phyloP scores from a whole-genome alignment of 2,888 invertebrate genomes.

The Rotaria magnacalcarata region DNA sequence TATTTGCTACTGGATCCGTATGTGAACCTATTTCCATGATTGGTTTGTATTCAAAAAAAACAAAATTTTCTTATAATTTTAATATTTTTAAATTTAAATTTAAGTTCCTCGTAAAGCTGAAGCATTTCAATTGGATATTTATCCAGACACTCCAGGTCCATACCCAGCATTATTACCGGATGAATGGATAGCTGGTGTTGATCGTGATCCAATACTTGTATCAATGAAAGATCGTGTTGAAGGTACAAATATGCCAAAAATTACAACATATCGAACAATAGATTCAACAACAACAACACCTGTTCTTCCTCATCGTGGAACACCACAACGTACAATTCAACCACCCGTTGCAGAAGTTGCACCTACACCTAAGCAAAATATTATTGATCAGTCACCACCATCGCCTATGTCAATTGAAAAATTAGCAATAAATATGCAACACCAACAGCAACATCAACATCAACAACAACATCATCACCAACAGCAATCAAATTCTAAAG shows the following conservation, averaged over 20 bases:
- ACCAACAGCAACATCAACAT: neutral
- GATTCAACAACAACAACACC: neutral
- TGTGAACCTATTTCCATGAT: conserved; percentile 85
- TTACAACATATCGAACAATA: conserved; percentile 40
- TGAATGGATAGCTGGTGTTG: conserved; percentile 68
- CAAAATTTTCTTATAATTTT: no score
- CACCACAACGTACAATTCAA: neutral
- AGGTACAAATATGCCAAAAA: conserved; percentile 46
- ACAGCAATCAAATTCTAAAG: neutral
- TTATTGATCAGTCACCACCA: neutral
- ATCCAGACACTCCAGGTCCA: conserved; percentile 84
- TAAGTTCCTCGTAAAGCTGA: conserved; percentile 77
- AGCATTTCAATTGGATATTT: conserved; percentile 79
- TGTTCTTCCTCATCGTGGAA: neutral
- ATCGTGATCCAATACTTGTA: conserved; percentile 43
- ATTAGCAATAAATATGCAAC: neutral
- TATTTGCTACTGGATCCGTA: conserved; percentile 77
- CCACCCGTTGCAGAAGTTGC: conserved; percentile 28
- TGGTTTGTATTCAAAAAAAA: neutral
- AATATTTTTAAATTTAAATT: no score
- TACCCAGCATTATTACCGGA: conserved; percentile 76
- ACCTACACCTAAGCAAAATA: neutral
- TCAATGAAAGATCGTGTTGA: conserved; percentile 45
- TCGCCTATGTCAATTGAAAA: neutral
- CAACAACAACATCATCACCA: neutral